Evolutionary conservation across 92 coral and sea anemone species (phyloP), one percentile per base, ranked within the genome.

Genomic region (Epizoanthus illoricatus): DNA sequence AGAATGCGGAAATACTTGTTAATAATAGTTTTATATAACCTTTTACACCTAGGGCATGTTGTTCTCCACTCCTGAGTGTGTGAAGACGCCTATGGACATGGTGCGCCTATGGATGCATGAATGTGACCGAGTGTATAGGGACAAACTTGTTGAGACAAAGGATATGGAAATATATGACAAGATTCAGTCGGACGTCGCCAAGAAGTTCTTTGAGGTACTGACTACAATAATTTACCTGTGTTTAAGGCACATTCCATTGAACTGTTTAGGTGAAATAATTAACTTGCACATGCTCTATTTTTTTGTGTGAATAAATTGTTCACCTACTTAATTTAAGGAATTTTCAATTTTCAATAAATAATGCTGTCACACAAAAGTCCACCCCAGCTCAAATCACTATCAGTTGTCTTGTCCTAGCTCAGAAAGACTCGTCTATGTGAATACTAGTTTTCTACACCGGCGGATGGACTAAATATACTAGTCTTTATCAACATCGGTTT

Each of bases 61-160:
- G 79, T 97, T 97, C 62, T 86, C 97, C 23, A 90, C 94, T 24
- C 91, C 92, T 36, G 99, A 91, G 40, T 91, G 97, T 67, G 78
- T 94, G 7, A 97, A 94, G 89, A 88, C 94, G 0, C 98, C 99
- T n/a, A 81, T 97, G 60, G 99, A 97, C 81, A 71, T 97, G 68
- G 99, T 91, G 56, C 94, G 99, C 16, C 81, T 97, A 71, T 97
- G 99, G 99, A 97, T 97, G 99, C 99, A 97, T 74, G 99, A 97
- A 76, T 91, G 99, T 75, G 90, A 97, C 84, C 92, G 99, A 55
- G 99, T 97, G 61, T 97, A 97, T 90, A 87, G 94, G 40, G 99
- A 97, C 85, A 97, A 97, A 66, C 90, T 97, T 60, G 81, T 97
- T 18, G 99, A 97, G 33, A 91, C 92, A 11, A 91, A 85, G 69